Evolutionary conservation across 2,113 vertebrate species (phyloP).

Genomic region (Engraulis encrasicolus): DNA sequence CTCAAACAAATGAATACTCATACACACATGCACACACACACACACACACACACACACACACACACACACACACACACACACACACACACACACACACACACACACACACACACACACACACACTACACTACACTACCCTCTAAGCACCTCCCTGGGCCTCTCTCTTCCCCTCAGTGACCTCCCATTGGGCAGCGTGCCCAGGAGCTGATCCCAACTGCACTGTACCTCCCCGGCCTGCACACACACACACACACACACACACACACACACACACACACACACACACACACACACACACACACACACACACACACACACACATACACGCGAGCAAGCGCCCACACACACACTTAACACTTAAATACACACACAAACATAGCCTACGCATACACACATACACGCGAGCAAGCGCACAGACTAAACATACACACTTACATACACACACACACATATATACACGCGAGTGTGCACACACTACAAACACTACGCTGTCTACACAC

Average conservation of each 20-base stretch:
- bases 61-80: not conserved
- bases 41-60: not conserved
- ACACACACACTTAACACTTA: not conserved
- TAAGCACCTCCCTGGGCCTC: too few species aligned
- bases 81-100: not conserved
- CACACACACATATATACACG: not conserved
- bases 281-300: not conserved
- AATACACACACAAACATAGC: not conserved
- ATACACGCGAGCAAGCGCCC: not conserved
- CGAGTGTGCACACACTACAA: not conserved
- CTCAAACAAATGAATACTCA: not conserved
- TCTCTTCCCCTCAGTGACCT: too few species aligned
- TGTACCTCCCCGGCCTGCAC: too few species aligned
- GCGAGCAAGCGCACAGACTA: too few species aligned
- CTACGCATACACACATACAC: too few species aligned
- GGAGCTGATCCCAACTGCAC: too few species aligned
- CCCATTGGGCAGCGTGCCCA: too few species aligned
- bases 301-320: not conserved
- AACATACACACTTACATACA: not conserved
- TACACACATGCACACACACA: not conserved
- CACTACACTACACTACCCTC: too few species aligned
- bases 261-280: not conserved
- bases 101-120: not conserved
- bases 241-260: too few species aligned
- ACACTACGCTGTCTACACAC: not conserved